These are phyloP conservation scores for Lasius platythorax DNA, from an alignment of 2,888 invertebrate species.

Conservation along the genomic window DNA sequence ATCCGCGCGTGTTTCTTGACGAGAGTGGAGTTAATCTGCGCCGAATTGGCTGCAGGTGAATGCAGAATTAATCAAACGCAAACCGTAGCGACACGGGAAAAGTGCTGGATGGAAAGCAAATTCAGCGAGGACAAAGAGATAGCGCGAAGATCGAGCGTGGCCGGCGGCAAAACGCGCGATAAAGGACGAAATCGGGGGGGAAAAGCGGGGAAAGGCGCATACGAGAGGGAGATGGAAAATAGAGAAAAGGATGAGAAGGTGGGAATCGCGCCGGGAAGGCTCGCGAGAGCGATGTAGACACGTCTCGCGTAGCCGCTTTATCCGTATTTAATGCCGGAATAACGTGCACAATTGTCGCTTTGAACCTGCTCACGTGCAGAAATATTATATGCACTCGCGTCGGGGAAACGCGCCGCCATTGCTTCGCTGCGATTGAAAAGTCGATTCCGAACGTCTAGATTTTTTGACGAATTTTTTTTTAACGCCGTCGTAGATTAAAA, in stretches of 20 bases:
- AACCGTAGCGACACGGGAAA: slow-evolving; percentile 41
- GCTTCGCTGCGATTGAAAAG: neutral
- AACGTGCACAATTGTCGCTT: slow-evolving; percentile 78
- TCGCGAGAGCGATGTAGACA: slow-evolving; percentile 54
- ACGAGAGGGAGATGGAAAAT: slow-evolving; percentile 29
- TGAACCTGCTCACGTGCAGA: slow-evolving; percentile 57
- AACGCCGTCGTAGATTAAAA: neutral
- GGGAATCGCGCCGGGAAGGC: slow-evolving; percentile 24
- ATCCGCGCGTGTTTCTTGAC: neutral
- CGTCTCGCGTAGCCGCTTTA: slow-evolving; percentile 71
- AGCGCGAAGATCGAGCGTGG: slow-evolving; percentile 58
- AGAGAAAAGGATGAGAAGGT: neutral
- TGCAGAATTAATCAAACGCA: slow-evolving; percentile 71
- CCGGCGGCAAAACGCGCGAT: neutral
- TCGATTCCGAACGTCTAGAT: neutral
- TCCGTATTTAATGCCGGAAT: slow-evolving; percentile 73
- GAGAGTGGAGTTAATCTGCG: slow-evolving; percentile 59
- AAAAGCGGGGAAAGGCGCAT: slow-evolving; percentile 47
- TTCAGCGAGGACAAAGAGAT: slow-evolving; percentile 57
- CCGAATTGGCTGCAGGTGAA: slow-evolving; percentile 68
- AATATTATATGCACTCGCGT: slow-evolving; percentile 27
- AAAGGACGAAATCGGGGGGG: slow-evolving; percentile 1
- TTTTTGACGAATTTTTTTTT: neutral
- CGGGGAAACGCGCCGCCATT: neutral
- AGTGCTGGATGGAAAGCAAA: slow-evolving; percentile 25